Percentiles rank a stretch among this genome's conserved stretches.
Evolutionary conservation across 2,888 invertebrate species (phyloP).

Genomic region (Lithosia quadra): DNA sequence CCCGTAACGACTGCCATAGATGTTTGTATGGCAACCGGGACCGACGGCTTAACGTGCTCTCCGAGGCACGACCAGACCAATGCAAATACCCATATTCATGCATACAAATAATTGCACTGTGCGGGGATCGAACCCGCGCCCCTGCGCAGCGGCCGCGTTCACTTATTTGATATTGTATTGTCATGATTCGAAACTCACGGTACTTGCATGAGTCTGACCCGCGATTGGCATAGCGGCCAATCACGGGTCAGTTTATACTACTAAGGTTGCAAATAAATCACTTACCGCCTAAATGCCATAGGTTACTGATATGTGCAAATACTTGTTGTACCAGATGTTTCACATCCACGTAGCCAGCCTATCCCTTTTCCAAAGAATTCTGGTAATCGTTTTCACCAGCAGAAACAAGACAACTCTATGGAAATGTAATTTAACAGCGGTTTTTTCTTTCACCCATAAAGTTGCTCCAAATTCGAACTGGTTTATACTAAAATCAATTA

Average conservation of each 20-base stretch:
- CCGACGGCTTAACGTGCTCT: too few species aligned
- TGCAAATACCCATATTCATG: too few species aligned
- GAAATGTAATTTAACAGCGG: background rate
- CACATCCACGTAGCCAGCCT: background rate
- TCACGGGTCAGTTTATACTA: background rate
- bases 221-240: background rate
- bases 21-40: too few species aligned
- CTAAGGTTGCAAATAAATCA: background rate
- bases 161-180: too few species aligned
- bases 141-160: too few species aligned
- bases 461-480: background rate
- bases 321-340: background rate
- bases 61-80: too few species aligned
- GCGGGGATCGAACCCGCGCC: too few species aligned
- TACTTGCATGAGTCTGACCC: too few species aligned
- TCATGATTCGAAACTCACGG: too few species aligned
- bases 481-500: constrained; percentile 1
- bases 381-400: background rate
- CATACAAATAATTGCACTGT: too few species aligned
- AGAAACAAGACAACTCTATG: background rate
- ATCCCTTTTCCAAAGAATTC: background rate
- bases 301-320: background rate
- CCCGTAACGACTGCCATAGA: too few species aligned
- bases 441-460: background rate
- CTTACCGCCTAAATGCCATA: background rate